These are phyloP conservation scores for Fulmarus glacialis DNA, from an alignment of 2,113 vertebrate species.

Conservation along the genomic window DNA sequence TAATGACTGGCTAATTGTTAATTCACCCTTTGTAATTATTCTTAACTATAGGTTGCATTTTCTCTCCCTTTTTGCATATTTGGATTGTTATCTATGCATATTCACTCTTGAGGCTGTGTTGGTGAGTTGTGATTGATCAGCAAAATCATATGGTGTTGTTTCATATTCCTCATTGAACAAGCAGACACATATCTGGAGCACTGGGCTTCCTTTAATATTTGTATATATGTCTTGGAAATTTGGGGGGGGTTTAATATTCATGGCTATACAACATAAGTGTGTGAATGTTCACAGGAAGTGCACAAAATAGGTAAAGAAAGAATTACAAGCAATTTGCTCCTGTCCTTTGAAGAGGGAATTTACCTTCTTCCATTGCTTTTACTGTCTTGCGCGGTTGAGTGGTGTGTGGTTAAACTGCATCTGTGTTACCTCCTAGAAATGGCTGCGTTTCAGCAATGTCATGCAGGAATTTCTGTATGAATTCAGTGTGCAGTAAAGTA, in stretches of 20 bases:
- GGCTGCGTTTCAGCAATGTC: not conserved
- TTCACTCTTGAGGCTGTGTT: not conserved
- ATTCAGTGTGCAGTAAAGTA: not conserved
- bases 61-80: not conserved
- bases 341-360: not conserved
- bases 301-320: not conserved
- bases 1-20: not conserved
- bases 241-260: accelerated
- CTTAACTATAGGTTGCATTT: not conserved
- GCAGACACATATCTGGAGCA: not conserved
- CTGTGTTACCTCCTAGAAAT: not conserved
- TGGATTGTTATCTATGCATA: not conserved
- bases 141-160: not conserved
- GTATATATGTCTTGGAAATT: not conserved
- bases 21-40: not conserved
- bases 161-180: not conserved
- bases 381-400: not conserved
- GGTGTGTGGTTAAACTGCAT: accelerated
- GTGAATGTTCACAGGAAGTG: not conserved
- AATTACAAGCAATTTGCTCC: not conserved
- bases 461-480: not conserved
- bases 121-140: not conserved
- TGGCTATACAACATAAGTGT: not conserved
- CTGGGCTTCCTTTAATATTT: not conserved
- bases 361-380: not conserved